Evolutionary conservation across 2,797 vertebrate genomes (phyloP).

Genomic region (Coreius guichenoti): DNA sequence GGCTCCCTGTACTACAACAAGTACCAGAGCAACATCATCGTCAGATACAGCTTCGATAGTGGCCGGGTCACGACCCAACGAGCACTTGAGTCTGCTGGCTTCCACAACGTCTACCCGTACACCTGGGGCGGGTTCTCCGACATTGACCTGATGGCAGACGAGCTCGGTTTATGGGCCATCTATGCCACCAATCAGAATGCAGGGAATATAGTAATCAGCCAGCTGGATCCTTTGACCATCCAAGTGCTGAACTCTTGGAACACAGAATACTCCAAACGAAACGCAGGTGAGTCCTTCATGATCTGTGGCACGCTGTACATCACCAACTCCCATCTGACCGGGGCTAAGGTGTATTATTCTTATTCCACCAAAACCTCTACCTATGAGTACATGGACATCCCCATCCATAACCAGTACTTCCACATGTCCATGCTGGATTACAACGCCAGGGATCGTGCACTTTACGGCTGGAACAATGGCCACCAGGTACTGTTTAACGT

Average conservation of each 20-base stretch:
- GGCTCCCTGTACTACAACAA: constrained; percentile 98
- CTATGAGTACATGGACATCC: constrained; percentile 96
- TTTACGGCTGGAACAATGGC: constrained; percentile 98
- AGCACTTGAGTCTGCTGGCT: constrained; percentile 92
- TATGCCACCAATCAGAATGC: constrained; percentile 98
- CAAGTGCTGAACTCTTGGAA: constrained; percentile 93
- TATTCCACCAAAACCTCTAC: constrained; percentile 94
- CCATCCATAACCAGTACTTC: constrained; percentile 98
- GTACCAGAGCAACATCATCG: constrained; percentile 97
- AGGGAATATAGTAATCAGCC: constrained; percentile 94
- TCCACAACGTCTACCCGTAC: constrained; percentile 96
- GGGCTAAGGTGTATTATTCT: constrained; percentile 96
- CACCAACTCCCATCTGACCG: constrained; percentile 94
- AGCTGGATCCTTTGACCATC: constrained; percentile 89
- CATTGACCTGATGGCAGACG: constrained; percentile 96
- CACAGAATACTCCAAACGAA: constrained; percentile 95
- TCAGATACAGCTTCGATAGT: constrained; percentile 93
- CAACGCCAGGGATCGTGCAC: constrained; percentile 91
- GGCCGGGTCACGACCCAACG: constrained; percentile 90
- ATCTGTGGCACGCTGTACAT: constrained; percentile 96
- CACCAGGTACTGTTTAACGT: constrained; percentile 98
- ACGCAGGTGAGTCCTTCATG: constrained; percentile 97
- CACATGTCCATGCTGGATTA: constrained; percentile 99
- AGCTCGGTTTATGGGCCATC: constrained; percentile 93
- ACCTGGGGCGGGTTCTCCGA: constrained; percentile 97